phyloP scores from a whole-genome alignment of 1,140 invertebrate genomes.

The Formica selysi region DNA sequence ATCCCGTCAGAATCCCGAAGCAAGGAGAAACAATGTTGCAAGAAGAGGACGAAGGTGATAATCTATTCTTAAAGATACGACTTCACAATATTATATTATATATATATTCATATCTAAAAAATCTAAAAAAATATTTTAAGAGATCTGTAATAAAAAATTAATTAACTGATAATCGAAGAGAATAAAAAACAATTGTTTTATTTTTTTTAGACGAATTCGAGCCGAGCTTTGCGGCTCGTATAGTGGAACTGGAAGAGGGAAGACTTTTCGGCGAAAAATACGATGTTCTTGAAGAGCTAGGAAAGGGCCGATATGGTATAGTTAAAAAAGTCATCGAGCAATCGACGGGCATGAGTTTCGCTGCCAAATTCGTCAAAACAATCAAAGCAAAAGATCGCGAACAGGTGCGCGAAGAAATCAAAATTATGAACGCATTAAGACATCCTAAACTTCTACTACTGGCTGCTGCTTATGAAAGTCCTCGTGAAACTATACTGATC shows the following conservation, averaged over 20 bases:
- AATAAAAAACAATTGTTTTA: not conserved
- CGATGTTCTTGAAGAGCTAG: conserved; percentile 91
- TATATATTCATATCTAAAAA: too few relatives aligned
- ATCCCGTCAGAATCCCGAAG: conserved; percentile 84
- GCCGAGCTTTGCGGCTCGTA: conserved; percentile 77
- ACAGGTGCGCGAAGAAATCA: conserved; percentile 95
- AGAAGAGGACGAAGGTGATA: conserved; percentile 75
- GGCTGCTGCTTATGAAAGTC: conserved; percentile 94
- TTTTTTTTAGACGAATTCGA: conserved; percentile 60
- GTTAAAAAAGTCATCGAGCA: conserved; percentile 93
- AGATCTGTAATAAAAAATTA: conserved; percentile 10
- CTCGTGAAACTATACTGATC: conserved; percentile 95
- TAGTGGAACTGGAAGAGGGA: conserved; percentile 86
- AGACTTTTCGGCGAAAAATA: conserved; percentile 88
- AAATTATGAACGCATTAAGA: conserved; percentile 95
- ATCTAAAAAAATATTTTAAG: not conserved
- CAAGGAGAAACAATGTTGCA: conserved; percentile 76
- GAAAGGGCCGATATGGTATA: conserved; percentile 93
- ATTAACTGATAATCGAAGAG: not conserved
- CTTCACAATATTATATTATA: not conserved
- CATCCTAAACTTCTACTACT: conserved; percentile 97
- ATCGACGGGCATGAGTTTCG: conserved; percentile 90
- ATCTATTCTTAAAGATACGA: not conserved
- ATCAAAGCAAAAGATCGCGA: conserved; percentile 93
- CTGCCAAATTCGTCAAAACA: conserved; percentile 97